Percentiles rank a stretch among this genome's conserved stretches.
Conservation (phyloP, 2,888 invertebrate genomes). For the Pseudococcus viburni region DNA sequence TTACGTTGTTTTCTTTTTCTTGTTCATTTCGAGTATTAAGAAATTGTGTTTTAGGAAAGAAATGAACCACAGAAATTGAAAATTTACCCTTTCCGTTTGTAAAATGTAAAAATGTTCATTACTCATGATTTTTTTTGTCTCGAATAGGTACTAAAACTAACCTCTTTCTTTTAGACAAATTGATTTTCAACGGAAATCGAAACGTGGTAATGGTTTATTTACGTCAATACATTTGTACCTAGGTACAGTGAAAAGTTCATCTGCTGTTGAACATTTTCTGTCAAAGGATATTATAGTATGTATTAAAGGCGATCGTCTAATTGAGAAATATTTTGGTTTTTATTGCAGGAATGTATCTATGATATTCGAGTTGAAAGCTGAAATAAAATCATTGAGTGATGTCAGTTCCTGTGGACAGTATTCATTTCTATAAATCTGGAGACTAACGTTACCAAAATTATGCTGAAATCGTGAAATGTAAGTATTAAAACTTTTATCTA, state of each 20-base stretch:
- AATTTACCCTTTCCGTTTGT: not conserved
- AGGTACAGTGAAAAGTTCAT: too few species aligned
- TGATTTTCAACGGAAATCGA: not conserved
- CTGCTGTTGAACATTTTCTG: too few species aligned
- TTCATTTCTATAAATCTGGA: conserved; percentile 26
- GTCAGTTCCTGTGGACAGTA: not conserved
- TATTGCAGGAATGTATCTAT: not conserved
- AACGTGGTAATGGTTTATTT: not conserved
- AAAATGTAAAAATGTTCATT: conserved; percentile 9
- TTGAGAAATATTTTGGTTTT: not conserved
- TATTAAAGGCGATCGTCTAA: not conserved
- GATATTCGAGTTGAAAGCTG: not conserved
- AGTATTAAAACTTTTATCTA: too few species aligned
- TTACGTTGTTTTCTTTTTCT: conserved; percentile 5
- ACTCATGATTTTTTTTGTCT: not conserved
- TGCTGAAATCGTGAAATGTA: not conserved
- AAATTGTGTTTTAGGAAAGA: not conserved
- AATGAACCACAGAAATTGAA: not conserved
- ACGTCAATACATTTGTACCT: not conserved
- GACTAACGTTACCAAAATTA: not conserved
- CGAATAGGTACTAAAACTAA: not conserved
- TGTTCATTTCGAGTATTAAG: not conserved
- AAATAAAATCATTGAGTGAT: not conserved
- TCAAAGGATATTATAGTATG: too few species aligned
- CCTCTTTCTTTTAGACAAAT: not conserved